Conservation (phyloP, 2,113 vertebrate genomes). For the Triplophysa dalaica region DNA sequence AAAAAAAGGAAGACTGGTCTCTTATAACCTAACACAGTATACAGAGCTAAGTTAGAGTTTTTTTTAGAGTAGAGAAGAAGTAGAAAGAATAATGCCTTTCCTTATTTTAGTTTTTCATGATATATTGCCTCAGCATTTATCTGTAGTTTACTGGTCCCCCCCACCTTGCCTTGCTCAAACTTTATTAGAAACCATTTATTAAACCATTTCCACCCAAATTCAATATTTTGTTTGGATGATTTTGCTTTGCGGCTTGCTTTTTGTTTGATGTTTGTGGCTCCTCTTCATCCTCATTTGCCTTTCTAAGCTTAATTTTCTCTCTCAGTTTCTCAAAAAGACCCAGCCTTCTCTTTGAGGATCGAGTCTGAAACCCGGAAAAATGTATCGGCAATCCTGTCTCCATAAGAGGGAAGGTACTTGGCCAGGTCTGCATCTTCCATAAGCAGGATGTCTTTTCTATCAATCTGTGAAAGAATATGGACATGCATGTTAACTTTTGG, state of each 20-base stretch:
- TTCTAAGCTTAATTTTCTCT: slow-evolving; percentile 30
- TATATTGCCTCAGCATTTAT: slow-evolving; percentile 19
- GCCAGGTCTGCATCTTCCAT: slow-evolving; percentile 39
- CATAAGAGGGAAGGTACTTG: slow-evolving; percentile 41
- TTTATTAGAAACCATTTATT: slow-evolving; percentile 47
- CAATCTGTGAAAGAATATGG: slow-evolving; percentile 26
- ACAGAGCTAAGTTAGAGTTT: too few species aligned
- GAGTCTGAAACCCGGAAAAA: slow-evolving; percentile 32
- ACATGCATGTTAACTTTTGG: slow-evolving; percentile 6
- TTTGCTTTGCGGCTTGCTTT: neutral
- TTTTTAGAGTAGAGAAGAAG: too few species aligned
- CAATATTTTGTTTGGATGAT: slow-evolving; percentile 34
- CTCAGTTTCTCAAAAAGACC: slow-evolving; percentile 32
- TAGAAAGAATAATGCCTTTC: slow-evolving; percentile 44
- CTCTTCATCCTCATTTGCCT: neutral
- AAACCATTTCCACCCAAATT: slow-evolving; percentile 41
- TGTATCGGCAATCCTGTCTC: slow-evolving; percentile 43
- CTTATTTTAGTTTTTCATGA: slow-evolving; percentile 39
- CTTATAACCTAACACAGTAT: too few species aligned
- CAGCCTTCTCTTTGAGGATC: slow-evolving; percentile 23
- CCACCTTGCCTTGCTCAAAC: slow-evolving; percentile 43
- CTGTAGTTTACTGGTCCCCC: slow-evolving; percentile 49
- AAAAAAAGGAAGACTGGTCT: too few species aligned
- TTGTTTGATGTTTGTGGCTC: slow-evolving; percentile 26
- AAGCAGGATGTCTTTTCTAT: slow-evolving; percentile 39